Conservation (phyloP, 2,888 invertebrate genomes). For the Troides oblongomaculatus region DNA sequence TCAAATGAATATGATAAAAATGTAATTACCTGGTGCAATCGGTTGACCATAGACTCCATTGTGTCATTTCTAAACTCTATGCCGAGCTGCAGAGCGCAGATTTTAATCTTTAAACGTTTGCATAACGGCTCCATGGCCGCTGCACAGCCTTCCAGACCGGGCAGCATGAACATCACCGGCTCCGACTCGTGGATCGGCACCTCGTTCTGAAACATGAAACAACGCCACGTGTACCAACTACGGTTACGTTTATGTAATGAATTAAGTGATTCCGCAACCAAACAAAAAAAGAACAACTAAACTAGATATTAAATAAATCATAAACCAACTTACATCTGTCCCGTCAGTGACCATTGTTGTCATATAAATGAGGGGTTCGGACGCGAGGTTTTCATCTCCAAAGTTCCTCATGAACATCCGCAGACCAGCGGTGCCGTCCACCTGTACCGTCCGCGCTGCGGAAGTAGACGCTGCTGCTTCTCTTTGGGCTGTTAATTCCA, state of each 20-base stretch:
- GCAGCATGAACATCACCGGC: constrained; percentile 80
- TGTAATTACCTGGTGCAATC: constrained; percentile 71
- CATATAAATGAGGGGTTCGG: constrained; percentile 77
- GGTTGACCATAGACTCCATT: constrained; percentile 72
- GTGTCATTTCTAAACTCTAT: constrained; percentile 61
- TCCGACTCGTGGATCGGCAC: constrained; percentile 69
- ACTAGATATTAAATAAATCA: no score
- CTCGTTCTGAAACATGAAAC: constrained; percentile 50
- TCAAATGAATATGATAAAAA: no score
- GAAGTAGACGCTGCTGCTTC: constrained; percentile 69
- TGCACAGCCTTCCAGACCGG: constrained; percentile 85
- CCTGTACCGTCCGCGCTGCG: constrained; percentile 41
- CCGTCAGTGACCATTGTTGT: constrained; percentile 75
- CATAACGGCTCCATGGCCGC: constrained; percentile 75
- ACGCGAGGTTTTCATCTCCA: constrained; percentile 79
- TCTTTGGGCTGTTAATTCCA: constrained; percentile 75
- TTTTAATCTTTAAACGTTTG: constrained; percentile 70
- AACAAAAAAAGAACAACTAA: no score
- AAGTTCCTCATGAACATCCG: constrained; percentile 81
- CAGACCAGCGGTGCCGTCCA: constrained; percentile 68
- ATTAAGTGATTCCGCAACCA: no score
- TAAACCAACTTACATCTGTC: constrained; percentile 54
- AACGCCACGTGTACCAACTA: neutral
- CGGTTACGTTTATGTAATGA: neutral
- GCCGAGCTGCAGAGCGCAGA: constrained; percentile 77